Percentiles rank a stretch among this genome's conserved stretches.
Conservation (phyloP, 1,140 invertebrate genomes). For the Triops cancriformis region DNA sequence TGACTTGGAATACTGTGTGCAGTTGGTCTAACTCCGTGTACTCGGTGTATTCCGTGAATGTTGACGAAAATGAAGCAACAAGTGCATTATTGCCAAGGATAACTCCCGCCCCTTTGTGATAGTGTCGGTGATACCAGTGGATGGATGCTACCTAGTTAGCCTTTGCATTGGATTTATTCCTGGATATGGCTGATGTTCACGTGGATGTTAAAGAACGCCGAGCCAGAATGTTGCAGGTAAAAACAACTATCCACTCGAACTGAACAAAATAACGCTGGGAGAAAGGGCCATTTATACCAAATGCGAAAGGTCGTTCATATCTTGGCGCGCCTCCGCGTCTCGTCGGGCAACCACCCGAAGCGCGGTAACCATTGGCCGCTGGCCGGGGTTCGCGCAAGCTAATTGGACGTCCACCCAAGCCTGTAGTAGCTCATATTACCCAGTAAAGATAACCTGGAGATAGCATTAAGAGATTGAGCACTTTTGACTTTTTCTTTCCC, state of each 20-base stretch:
- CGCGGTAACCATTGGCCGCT: neutral
- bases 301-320: neutral
- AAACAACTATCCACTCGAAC: neutral
- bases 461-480: neutral
- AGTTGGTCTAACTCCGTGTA: too few species aligned
- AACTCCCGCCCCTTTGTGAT: neutral
- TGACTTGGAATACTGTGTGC: too few species aligned
- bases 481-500: neutral
- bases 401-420: neutral
- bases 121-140: neutral
- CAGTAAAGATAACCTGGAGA: neutral
- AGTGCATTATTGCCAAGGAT: neutral
- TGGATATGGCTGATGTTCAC: slow-evolving; percentile 10
- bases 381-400: neutral
- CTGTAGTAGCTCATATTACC: neutral
- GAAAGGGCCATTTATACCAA: too few species aligned
- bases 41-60: too few species aligned
- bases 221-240: slow-evolving; percentile 25
- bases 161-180: neutral
- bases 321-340: neutral
- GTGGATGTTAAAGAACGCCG: slow-evolving; percentile 14
- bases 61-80: neutral
- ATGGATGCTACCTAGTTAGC: neutral
- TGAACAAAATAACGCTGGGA: neutral
- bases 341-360: neutral